These are phyloP conservation scores for Protonemura montana DNA, from an alignment of 2,888 invertebrate species.

Conservation along the genomic window DNA sequence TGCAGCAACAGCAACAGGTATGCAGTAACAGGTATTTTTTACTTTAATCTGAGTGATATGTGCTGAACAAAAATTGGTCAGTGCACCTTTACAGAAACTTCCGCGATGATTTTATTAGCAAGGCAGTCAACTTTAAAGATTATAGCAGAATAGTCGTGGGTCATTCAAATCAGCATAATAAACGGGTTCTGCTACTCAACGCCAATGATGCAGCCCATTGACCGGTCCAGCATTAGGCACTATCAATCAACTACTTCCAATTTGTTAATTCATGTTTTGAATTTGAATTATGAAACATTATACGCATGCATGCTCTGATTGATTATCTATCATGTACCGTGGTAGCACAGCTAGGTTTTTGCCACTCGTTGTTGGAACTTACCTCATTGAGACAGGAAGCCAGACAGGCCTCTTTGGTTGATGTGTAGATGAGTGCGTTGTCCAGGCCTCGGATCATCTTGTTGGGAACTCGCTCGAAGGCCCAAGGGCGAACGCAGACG, in stretches of 20 bases:
- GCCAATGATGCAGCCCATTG: not conserved
- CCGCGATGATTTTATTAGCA: not conserved
- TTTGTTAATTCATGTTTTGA: not conserved
- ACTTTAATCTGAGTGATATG: too few species aligned
- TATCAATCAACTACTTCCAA: not conserved
- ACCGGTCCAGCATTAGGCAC: not conserved
- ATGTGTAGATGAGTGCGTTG: conserved; percentile 91
- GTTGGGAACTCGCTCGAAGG: conserved; percentile 92
- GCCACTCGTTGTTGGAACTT: conserved; percentile 50
- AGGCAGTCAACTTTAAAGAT: not conserved
- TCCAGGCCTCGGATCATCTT: conserved; percentile 90
- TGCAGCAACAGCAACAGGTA: too few species aligned
- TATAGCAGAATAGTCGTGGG: not conserved
- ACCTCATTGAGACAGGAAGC: conserved; percentile 93
- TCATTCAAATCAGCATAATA: not conserved
- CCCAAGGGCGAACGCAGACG: conserved; percentile 90
- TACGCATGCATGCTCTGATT: not conserved
- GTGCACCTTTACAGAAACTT: not conserved
- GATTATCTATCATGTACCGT: not conserved
- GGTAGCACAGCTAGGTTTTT: not conserved
- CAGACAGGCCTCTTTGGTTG: conserved; percentile 92
- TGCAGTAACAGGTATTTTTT: too few species aligned
- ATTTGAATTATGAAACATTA: not conserved
- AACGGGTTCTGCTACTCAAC: not conserved
- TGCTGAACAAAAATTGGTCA: too few species aligned